Evolutionary conservation across 2,888 invertebrate genomes (phyloP).

Genomic region (Apocheima hispidaria): DNA sequence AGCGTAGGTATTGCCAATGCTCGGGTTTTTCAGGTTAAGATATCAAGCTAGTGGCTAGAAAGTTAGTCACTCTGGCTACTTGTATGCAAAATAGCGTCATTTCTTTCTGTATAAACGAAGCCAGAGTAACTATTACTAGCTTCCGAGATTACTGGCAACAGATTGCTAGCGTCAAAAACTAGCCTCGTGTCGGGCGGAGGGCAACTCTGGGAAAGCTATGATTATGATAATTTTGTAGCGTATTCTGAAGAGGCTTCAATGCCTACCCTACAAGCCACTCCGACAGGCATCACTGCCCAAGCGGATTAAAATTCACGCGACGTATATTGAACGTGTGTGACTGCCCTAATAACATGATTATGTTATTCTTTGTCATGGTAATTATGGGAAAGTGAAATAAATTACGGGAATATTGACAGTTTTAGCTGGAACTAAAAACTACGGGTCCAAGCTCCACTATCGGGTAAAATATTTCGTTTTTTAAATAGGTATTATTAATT

Average conservation of each 20-base stretch:
- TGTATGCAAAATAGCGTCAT: too few species aligned
- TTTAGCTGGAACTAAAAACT: conserved; percentile 6
- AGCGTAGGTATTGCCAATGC: too few species aligned
- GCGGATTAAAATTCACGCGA: conserved; percentile 34
- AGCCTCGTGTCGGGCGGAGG: neutral
- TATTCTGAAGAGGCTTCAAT: neutral
- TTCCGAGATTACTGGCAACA: too few species aligned
- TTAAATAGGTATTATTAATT: too few species aligned
- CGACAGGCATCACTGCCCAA: conserved; percentile 20
- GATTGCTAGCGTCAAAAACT: too few species aligned
- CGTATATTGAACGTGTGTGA: conserved; percentile 30
- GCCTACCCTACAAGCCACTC: conserved; percentile 13
- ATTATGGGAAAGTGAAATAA: conserved; percentile 28
- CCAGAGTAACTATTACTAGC: too few species aligned
- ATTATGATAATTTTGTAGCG: neutral
- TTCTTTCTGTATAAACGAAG: too few species aligned
- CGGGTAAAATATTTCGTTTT: too few species aligned
- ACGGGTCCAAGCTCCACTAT: too few species aligned
- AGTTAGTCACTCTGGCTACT: too few species aligned
- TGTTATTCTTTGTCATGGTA: conserved; percentile 25
- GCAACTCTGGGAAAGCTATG: neutral
- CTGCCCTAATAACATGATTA: conserved; percentile 32
- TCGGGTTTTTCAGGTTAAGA: too few species aligned
- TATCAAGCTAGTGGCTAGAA: too few species aligned
- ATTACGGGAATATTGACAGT: conserved; percentile 13